phyloP scores from a whole-genome alignment of 2,888 invertebrate genomes.

The Hemicrepidius hirtus region DNA sequence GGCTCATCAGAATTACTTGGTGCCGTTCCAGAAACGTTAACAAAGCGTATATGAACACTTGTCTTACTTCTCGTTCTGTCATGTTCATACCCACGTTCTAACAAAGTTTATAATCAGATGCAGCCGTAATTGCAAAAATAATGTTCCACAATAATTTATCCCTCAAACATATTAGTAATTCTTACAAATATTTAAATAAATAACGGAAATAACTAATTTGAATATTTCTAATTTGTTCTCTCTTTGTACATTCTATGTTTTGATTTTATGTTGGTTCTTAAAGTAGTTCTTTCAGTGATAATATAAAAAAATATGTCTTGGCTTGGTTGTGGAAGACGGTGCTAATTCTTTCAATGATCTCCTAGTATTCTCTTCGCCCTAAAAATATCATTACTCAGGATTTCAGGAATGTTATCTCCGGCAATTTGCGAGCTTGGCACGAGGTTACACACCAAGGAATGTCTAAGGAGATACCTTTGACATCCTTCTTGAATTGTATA shows the following conservation, averaged over 20 bases:
- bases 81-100: not conserved
- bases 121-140: constrained; percentile 19
- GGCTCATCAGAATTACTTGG: constrained; percentile 37
- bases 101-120: constrained; percentile 11
- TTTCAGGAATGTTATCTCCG: constrained; percentile 48
- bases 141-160: constrained; percentile 1
- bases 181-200: too few species aligned
- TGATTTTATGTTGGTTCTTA: too few species aligned
- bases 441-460: constrained; percentile 46
- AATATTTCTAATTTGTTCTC: too few species aligned
- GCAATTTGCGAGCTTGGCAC: constrained; percentile 49
- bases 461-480: constrained; percentile 30
- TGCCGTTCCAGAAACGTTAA: constrained; percentile 42
- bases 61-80: constrained; percentile 3
- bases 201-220: too few species aligned
- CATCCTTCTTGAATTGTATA: constrained; percentile 11
- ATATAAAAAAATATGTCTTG: too few species aligned
- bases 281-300: too few species aligned
- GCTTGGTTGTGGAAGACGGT: too few species aligned
- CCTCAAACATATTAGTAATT: not conserved
- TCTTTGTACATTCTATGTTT: too few species aligned
- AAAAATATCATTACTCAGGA: constrained; percentile 11
- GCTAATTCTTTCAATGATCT: not conserved
- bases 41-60: constrained; percentile 32
- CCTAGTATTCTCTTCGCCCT: not conserved